phyloP scores from a whole-genome alignment of 2,797 vertebrate species.

The Iguana delicatissima region DNA sequence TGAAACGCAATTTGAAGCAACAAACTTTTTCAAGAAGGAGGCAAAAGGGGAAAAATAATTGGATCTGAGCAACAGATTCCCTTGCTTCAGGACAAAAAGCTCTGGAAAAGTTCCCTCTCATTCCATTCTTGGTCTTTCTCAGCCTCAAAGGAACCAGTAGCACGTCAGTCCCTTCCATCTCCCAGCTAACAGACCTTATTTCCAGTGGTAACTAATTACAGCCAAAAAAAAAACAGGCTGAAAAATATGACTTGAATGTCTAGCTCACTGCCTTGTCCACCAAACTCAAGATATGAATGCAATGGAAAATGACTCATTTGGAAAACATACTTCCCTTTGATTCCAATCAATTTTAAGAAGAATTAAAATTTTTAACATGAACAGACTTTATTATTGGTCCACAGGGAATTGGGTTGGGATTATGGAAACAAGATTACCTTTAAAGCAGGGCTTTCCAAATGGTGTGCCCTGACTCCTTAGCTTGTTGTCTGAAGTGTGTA shows the following conservation, averaged over 20 bases:
- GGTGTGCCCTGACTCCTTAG: too few relatives aligned
- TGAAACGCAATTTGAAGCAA: neutral
- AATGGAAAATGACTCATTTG: constrained; percentile 39
- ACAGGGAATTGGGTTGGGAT: neutral
- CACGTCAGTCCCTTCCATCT: neutral
- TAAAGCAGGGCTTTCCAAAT: too few relatives aligned
- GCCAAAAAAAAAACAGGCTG: neutral
- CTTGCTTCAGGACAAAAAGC: constrained; percentile 4
- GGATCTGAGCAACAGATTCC: constrained; percentile 21
- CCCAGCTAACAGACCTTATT: neutral
- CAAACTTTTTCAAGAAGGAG: neutral
- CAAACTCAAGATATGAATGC: constrained; percentile 30
- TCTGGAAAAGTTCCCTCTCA: neutral
- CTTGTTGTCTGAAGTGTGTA: too few relatives aligned
- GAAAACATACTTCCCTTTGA: constrained; percentile 38
- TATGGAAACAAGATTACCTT: neutral
- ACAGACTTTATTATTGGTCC: constrained; percentile 19
- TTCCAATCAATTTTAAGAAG: constrained; percentile 43
- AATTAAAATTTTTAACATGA: constrained; percentile 47
- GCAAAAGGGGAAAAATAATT: constrained; percentile 36
- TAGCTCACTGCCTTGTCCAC: constrained; percentile 3
- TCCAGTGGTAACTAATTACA: constrained; percentile 1
- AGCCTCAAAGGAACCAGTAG: neutral
- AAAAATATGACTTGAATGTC: constrained; percentile 11
- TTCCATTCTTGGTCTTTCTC: constrained; percentile 35